Evolutionary conservation across 2,797 vertebrate species (phyloP), one percentile per base, ranked within the genome.

Genomic region (Micromesistius poutassou): DNA sequence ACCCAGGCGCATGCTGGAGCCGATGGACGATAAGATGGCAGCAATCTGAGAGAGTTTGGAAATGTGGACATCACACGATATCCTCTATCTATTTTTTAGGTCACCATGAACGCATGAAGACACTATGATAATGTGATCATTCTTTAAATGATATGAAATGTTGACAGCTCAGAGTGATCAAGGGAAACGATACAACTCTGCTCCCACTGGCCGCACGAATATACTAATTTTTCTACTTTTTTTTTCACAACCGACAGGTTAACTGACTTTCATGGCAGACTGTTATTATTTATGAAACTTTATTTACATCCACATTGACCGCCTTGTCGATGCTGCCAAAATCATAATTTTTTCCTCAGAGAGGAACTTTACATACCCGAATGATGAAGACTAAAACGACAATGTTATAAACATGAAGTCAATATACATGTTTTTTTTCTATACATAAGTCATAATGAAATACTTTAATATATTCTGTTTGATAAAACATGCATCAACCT

Each of bases 401-500:
- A 14, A 30, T 74, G 38, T 46, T 74, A 74, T 74, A 46, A 74
- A 25, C 13, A 74, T 50, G 25, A 31, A 55, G 30, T 33, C 13
- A 71, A 74, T 30, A 42, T 40, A 33, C 14, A 62, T 7, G n/a
- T n/a, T 8, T 62, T 9, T 55, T n/a, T 62, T 31, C 30, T 71
- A 31, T 25, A 71, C 25, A 84, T 71, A 87, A 82, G 74, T 86
- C 78, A 85, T 87, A 85, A 88, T 90, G 85, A 91, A 90, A 90
- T 87, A 88, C 88, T 90, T 82, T 90, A 85, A 88, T 92, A 92
- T 92, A 92, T 85, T 88, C 80, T 84, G 87, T 86, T 84, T 81
- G 85, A 84, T 88, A 89, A 91, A 90, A 87, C 92, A 92, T 93
- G 92, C 92, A 9, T 87, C 79, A 86, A 76, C 88, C 83, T 88